These are phyloP conservation scores for Spisula subtruncata DNA, from an alignment of 2,888 invertebrate species.

Conservation along the genomic window DNA sequence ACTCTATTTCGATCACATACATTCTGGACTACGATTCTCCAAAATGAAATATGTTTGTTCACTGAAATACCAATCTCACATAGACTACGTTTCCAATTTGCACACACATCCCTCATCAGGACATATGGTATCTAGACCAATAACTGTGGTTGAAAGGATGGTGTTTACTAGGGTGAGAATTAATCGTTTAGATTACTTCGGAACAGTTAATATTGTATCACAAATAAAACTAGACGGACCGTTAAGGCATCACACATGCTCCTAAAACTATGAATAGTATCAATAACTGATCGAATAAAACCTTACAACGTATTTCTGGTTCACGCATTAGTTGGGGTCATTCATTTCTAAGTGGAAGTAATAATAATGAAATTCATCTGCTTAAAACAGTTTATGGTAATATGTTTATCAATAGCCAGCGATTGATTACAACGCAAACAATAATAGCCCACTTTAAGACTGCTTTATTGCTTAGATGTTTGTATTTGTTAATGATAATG, in stretches of 20 bases:
- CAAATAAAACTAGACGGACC: not conserved
- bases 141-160: not conserved
- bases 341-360: not conserved
- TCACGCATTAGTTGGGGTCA: not conserved
- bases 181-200: not conserved
- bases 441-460: not conserved
- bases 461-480: not conserved
- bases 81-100: not conserved
- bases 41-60: not conserved
- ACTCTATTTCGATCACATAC: not conserved
- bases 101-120: not conserved
- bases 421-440: not conserved
- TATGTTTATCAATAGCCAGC: not conserved
- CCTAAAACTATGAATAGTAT: not conserved
- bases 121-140: not conserved
- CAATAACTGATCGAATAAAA: not conserved
- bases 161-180: conserved; percentile 18
- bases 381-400: not conserved
- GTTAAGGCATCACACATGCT: not conserved
- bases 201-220: conserved; percentile 22
- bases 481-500: not conserved
- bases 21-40: not conserved
- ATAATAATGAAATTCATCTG: not conserved
- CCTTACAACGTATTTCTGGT: not conserved
- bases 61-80: conserved; percentile 14